Base-by-base conservation (phyloP, 2,797 vertebrate genomes). In the Esox masquinongy region DNA sequence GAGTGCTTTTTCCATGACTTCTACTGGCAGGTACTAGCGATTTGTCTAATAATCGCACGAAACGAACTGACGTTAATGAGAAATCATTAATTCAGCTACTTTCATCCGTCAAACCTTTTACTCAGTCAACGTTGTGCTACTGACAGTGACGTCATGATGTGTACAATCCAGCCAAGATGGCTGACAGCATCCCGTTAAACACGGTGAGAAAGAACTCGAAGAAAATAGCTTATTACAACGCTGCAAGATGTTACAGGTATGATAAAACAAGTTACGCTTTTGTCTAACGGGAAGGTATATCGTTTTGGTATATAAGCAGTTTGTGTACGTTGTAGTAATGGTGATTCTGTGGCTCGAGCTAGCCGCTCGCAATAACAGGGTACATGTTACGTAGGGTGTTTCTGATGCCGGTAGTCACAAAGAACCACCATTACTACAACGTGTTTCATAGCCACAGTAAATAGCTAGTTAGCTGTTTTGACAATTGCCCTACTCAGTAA, bases 111-210 rank as follows among this genome's bases (percentile, higher is more conserved):
- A 24, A 24, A 0, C 56, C 7, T 59, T 59, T 24, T n/a, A 15
- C 24, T 24, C 4, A 64, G 22, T 64, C 61, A 64, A 29, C 2
- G 0, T 16, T 29, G 26, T 15, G 26, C 24, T 24, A 15, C 59
- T 29, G 63, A 14, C 31, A 31, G 50, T 84, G 77, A 88, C 90
- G 91, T 90, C 84, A 88, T n/a, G 68, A 14, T 14, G 84, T 78
- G 81, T 49, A 74, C 80, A 81, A 78, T 73, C 81, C 88, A 89
- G 92, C 90, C 91, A 96, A 94, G 90, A 98, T 99, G 97, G 96
- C 95, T 91, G 97, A 97, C 81, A 93, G 93, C 84, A 97, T 98
- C 83, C 96, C 93, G 53, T 89, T 98, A 83, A 93, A 93, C 89
- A 94, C 94, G 43, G 90, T 98, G 75, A 93, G 94, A 89, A 94